Conservation (phyloP, 2,888 invertebrate species). For the Notodonta ziczac region DNA sequence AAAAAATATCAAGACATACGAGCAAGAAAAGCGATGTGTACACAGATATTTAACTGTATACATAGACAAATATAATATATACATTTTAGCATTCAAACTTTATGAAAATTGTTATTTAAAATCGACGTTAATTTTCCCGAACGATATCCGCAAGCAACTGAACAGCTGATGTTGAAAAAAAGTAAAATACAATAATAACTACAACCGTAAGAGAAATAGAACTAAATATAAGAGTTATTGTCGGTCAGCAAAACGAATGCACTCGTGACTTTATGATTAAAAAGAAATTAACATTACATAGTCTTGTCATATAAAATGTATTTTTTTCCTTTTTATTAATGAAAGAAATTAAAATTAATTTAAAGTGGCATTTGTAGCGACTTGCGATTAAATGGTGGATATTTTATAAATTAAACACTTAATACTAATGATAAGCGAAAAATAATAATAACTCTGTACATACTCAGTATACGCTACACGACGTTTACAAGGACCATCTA, state of each 20-base stretch:
- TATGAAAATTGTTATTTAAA: conserved; percentile 9
- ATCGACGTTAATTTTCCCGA: conserved; percentile 37
- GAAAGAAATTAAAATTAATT: conserved; percentile 22
- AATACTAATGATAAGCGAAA: conserved; percentile 52
- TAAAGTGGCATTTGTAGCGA: conserved; percentile 40
- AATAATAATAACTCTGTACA: conserved; percentile 39
- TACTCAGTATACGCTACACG: conserved; percentile 41
- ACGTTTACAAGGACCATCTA: neutral
- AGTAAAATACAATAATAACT: conserved; percentile 46
- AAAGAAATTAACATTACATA: conserved; percentile 55
- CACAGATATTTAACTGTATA: too few species aligned
- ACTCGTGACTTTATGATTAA: conserved; percentile 47
- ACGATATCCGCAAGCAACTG: conserved; percentile 48
- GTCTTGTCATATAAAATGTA: conserved; percentile 63
- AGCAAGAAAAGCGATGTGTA: neutral
- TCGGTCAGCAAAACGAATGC: conserved; percentile 71
- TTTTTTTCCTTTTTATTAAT: conserved; percentile 28
- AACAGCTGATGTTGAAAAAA: conserved; percentile 32
- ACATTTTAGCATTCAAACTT: neutral
- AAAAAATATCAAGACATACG: conserved; percentile 7
- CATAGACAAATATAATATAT: neutral
- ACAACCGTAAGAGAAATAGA: conserved; percentile 56
- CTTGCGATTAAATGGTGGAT: conserved; percentile 54
- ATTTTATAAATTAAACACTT: conserved; percentile 61
- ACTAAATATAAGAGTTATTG: conserved; percentile 68